These are phyloP conservation scores for Philhelius pedissequus DNA, from an alignment of 2,888 invertebrate genomes.

Conservation along the genomic window DNA sequence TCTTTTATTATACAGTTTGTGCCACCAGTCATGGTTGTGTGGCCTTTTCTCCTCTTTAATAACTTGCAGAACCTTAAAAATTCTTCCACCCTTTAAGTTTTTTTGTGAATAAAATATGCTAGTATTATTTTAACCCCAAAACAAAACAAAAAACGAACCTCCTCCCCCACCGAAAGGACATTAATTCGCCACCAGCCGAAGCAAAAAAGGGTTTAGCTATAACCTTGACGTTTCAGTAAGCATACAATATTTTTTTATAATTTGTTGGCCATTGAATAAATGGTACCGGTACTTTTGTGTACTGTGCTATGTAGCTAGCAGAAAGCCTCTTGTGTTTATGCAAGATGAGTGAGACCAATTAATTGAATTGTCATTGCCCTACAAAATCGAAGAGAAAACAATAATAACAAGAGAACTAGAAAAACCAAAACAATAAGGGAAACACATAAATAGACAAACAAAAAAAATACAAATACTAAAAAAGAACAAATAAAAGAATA, in stretches of 20 bases:
- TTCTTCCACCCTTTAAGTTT: background rate
- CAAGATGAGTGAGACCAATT: constrained; percentile 43
- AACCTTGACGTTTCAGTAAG: constrained; percentile 3
- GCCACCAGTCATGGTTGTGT: constrained; percentile 11
- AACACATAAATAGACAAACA: constrained; percentile 35
- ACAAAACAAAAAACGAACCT: background rate
- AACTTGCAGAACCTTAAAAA: constrained; percentile 19
- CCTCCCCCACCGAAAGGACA: background rate
- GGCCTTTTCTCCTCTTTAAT: constrained; percentile 24
- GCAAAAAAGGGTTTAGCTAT: constrained; percentile 35
- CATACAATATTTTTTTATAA: background rate
- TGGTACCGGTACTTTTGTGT: background rate
- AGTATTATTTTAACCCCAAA: constrained; percentile 15
- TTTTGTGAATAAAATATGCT: background rate
- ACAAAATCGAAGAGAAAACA: constrained; percentile 54
- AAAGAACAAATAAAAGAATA: constrained; percentile 1
- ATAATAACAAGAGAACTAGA: constrained; percentile 49
- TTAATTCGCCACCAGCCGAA: background rate
- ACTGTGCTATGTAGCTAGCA: background rate
- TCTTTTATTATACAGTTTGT: background rate
- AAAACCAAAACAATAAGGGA: constrained; percentile 48
- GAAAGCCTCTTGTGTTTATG: background rate
- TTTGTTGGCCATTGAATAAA: constrained; percentile 2
- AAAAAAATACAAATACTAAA: background rate
- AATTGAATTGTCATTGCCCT: constrained; percentile 65